Base-by-base conservation (phyloP, 2,797 vertebrate genomes). In the Mergus octosetaceus region DNA sequence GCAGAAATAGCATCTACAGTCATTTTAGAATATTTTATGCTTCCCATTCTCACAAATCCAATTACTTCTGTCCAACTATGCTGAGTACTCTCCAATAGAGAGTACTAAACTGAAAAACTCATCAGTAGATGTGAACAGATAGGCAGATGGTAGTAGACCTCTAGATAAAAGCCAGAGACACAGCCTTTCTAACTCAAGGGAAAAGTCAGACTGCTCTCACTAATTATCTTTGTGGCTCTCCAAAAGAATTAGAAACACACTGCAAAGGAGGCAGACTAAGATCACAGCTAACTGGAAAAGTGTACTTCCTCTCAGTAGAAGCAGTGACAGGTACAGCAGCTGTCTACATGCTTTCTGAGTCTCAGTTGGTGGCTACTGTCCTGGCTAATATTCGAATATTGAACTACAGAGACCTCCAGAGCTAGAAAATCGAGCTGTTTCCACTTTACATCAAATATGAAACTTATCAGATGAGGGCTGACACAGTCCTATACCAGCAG, bases 61-160 rank as follows among this genome's bases (percentile, higher is more conserved):
- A 81, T 81, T 62, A 60, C 15, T 66, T 87, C 60, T 89, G 80
- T 85, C 60, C 36, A 80, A 54, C 71, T 51, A 3, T 1, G 1
- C 25, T 68, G 32, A 25, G 24, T 51, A 51, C 49, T 49, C 57
- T 83, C 30, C 56, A 64, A 25, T 9, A 54, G 22, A 41, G 22
- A 53, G 58, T 8, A 36, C 11, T 84, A 66, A 84, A 88, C 12
- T 53, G 24, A 41, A 94, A 85, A 85, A 53, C 51, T 65, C 51
- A 88, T 58, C 70, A 82, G 38, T 5, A 78, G 83, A 36, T 0
- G 1, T 57, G 53, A 95, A 90, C 2, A 85, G 81, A 93, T 68
- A 92, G 72, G 74, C 71, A 90, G 90, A 93, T 86, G 74, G 88
- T 93, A 83, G 71, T 11, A 93, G 87, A 54, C 47, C 78, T 87